Evolutionary conservation across 1,140 invertebrate species (phyloP).

Genomic region (Grapholita molesta): DNA sequence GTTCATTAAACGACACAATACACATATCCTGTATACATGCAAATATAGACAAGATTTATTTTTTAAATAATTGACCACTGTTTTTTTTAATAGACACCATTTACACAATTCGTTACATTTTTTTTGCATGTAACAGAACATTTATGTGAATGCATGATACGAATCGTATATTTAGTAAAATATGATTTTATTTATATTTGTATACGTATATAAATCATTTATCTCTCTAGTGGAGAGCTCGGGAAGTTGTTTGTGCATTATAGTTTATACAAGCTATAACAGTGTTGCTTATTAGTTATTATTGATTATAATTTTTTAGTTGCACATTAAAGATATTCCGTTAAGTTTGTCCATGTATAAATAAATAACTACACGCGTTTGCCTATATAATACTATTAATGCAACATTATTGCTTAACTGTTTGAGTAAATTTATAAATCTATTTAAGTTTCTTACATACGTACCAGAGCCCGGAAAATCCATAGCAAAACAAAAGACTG

Average conservation of each 20-base stretch:
- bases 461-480: too few relatives aligned
- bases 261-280: conserved; percentile 58
- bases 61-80: conserved; percentile 22
- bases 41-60: conserved; percentile 29
- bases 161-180: conserved; percentile 40
- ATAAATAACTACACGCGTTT: neutral
- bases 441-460: neutral
- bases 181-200: conserved; percentile 41
- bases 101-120: conserved; percentile 48
- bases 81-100: conserved; percentile 17
- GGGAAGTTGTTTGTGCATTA: conserved; percentile 55
- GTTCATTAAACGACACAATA: neutral
- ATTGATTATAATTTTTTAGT: conserved; percentile 34
- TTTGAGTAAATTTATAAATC: neutral
- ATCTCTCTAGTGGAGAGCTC: conserved; percentile 77
- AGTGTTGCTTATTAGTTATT: conserved; percentile 55
- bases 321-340: conserved; percentile 22
- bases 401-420: neutral
- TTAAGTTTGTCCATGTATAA: neutral
- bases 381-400: neutral
- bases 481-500: too few relatives aligned
- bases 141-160: conserved; percentile 60
- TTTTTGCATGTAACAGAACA: conserved; percentile 68
- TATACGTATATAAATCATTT: conserved; percentile 39
- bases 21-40: conserved; percentile 28